phyloP scores from a whole-genome alignment of 2,888 invertebrate genomes.

The Meganola albula region DNA sequence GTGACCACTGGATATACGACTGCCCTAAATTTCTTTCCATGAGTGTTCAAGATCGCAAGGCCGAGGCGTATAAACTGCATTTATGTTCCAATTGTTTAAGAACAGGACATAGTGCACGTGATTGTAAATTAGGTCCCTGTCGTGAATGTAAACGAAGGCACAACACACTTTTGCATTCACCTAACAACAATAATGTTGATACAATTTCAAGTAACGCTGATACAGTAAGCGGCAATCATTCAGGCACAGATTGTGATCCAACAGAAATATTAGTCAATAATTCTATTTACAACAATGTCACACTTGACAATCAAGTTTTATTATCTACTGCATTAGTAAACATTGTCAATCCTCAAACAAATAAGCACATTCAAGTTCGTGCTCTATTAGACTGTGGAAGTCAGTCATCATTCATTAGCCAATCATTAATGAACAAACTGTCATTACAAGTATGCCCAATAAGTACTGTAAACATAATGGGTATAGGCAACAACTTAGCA shows the following conservation, averaged over 20 bases:
- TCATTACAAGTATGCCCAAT: neutral
- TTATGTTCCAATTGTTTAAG: slow-evolving; percentile 21
- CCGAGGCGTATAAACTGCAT: slow-evolving; percentile 12
- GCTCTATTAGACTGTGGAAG: slow-evolving; percentile 1
- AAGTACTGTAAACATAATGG: slow-evolving; percentile 7
- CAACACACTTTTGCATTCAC: too few relatives aligned
- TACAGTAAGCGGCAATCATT: neutral
- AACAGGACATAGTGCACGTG: slow-evolving; percentile 11
- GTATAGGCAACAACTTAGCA: slow-evolving; percentile 8
- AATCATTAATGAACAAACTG: slow-evolving; percentile 4
- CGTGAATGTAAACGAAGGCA: slow-evolving; percentile 18
- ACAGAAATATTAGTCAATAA: too few relatives aligned
- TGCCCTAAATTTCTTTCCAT: slow-evolving; percentile 22
- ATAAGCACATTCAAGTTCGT: neutral
- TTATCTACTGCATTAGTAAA: slow-evolving; percentile 4
- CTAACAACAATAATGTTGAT: too few relatives aligned
- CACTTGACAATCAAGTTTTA: neutral
- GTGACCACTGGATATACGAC: slow-evolving; percentile 23
- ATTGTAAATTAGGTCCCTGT: slow-evolving; percentile 23
- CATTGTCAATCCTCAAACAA: neutral
- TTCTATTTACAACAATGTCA: too few relatives aligned
- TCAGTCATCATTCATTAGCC: slow-evolving; percentile 5
- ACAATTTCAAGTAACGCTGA: slow-evolving; percentile 5
- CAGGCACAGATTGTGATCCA: neutral
- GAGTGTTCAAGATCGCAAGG: slow-evolving; percentile 7